Conservation (phyloP, 2,797 vertebrate species). For the Oreortyx pictus region DNA sequence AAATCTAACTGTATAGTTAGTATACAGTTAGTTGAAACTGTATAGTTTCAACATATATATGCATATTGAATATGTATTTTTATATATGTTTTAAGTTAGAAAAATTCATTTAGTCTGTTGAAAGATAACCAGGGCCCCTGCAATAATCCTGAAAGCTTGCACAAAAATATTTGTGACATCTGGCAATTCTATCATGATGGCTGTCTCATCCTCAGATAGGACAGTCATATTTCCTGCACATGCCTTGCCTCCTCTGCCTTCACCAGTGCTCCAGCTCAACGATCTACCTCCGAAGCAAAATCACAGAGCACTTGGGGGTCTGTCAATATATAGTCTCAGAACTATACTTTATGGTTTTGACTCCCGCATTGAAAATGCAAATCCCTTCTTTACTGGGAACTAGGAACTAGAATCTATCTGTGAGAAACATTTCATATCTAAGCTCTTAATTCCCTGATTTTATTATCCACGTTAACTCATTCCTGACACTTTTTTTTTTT, state of each 20-base stretch:
- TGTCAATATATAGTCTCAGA: background rate
- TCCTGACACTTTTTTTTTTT: background rate
- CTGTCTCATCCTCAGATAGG: background rate
- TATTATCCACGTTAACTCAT: background rate
- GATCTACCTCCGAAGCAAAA: background rate
- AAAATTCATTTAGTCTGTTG: background rate
- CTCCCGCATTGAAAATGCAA: background rate
- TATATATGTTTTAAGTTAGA: background rate
- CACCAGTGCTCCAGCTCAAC: background rate
- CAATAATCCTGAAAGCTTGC: background rate
- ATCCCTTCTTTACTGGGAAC: background rate
- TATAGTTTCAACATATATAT: too few relatives aligned
- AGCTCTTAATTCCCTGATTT: background rate
- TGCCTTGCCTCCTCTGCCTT: background rate
- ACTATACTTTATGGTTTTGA: background rate
- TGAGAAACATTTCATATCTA: background rate
- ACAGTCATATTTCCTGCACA: background rate
- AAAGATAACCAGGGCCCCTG: background rate
- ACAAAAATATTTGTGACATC: background rate
- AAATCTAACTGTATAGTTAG: background rate
- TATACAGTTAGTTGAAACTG: too few relatives aligned
- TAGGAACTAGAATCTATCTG: background rate
- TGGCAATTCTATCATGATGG: background rate
- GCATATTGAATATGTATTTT: background rate
- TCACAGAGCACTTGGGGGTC: background rate